Base-by-base conservation (phyloP, 1,140 invertebrate genomes). In the Leptinotarsa defecta region DNA sequence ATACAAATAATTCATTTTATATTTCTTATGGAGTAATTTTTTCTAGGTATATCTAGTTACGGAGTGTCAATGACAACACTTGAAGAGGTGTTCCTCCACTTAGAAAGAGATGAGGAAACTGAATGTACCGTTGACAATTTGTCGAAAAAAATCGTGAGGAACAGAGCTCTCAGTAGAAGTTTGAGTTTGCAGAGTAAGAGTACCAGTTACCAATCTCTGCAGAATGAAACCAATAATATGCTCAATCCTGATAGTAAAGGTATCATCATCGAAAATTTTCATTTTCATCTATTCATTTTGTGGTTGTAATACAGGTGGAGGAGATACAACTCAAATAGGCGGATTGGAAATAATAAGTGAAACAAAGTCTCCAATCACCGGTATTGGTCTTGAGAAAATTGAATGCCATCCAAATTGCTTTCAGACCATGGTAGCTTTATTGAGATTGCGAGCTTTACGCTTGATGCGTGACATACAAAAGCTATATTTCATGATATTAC, bases 31-130 rank as follows among this genome's bases (percentile, higher is more conserved):
- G 4, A 34, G 8, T 8, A 11, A 2, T 49, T n/a, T 64, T 27
- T 76, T 71, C n/a, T 90, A 65, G 93, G 93, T 22, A 93, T 97
- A 70, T 92, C 90, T 75, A 95, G 93, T 82, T 97, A 95, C 84
- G 96, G 96, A 0, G 92, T 98, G 1, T 96, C 95, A 27, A 96
- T 97, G 92, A 97, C 96, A 17, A 96, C 96, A 0, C 85, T 98
- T 73, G 96, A 98, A 86, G 96, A 98, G 85, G 95, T 95, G 15
- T 92, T 92, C 65, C 86, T 96, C 52, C 92, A 93, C 80, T 81
- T 95, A 65, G 93, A 94, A 84, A 91, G 92, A 64, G 90, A 91
- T 74, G 91, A 89, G 52, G 91, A 91, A 62, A 88, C 89, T 0
- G 91, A 89, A 70, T 87, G 85, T 71, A 88, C 88, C 6, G 88